These are phyloP conservation scores for Osedax frankpressi DNA, from an alignment of 2,888 invertebrate species.

Conservation along the genomic window DNA sequence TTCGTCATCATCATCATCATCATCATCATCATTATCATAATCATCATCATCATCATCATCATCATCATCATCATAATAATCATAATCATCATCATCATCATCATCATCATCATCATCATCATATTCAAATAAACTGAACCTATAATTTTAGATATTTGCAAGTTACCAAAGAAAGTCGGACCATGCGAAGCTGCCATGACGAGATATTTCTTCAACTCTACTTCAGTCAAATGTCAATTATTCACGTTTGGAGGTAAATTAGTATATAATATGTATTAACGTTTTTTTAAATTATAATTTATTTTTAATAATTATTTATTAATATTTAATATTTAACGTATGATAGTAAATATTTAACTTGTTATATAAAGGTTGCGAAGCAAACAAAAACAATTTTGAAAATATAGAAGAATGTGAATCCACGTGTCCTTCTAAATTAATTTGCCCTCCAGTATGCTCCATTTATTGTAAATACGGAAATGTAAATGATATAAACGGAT, in stretches of 20 bases:
- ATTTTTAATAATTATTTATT: too few relatives aligned
- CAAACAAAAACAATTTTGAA: neutral
- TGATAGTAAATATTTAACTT: too few relatives aligned
- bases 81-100: too few relatives aligned
- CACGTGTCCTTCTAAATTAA: neutral
- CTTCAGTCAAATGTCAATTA: neutral
- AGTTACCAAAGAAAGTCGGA: neutral
- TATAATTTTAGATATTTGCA: neutral
- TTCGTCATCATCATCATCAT: too few relatives aligned
- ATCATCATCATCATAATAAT: too few relatives aligned
- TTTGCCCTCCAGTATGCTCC: neutral
- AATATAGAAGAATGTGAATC: neutral
- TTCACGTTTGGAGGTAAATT: neutral
- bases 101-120: too few relatives aligned
- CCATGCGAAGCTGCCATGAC: neutral
- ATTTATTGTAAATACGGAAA: neutral
- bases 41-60: too few relatives aligned
- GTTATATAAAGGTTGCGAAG: conserved; percentile 1
- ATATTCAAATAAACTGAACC: too few relatives aligned
- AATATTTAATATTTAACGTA: too few relatives aligned
- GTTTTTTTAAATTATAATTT: too few relatives aligned
- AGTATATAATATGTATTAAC: too few relatives aligned
- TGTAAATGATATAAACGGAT: neutral
- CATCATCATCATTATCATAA: too few relatives aligned
- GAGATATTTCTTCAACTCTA: neutral